These are phyloP conservation scores for Leptopterna dolabrata DNA, from an alignment of 2,888 invertebrate genomes.

Conservation along the genomic window DNA sequence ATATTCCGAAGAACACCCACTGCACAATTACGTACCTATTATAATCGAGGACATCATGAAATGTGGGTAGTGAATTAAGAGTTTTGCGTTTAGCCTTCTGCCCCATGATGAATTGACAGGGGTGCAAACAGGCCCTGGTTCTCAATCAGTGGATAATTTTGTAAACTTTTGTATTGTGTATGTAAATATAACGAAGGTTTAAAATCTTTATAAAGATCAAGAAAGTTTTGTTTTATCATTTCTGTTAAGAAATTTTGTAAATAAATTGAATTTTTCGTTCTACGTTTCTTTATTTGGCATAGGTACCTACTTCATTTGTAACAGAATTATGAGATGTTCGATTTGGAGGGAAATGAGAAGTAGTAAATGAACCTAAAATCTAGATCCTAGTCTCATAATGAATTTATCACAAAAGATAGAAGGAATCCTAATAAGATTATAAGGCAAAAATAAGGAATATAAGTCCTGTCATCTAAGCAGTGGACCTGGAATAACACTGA, in stretches of 20 bases:
- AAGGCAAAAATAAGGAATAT: too few species aligned
- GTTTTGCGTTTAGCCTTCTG: conserved; percentile 32
- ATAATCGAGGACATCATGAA: background rate
- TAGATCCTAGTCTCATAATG: too few species aligned
- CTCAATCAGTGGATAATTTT: background rate
- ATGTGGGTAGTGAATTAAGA: background rate
- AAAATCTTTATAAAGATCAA: conserved; percentile 3
- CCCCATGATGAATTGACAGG: background rate
- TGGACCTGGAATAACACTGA: too few species aligned
- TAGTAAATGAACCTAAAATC: too few species aligned
- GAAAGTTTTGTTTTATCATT: conserved; percentile 8
- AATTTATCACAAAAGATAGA: too few species aligned
- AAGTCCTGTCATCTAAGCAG: too few species aligned
- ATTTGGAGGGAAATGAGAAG: background rate
- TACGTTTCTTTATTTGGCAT: background rate
- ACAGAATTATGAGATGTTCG: background rate
- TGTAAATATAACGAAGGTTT: background rate
- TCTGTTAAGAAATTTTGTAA: conserved; percentile 14
- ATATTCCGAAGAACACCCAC: background rate
- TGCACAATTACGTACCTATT: background rate
- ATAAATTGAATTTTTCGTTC: conserved; percentile 18
- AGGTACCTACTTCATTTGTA: background rate
- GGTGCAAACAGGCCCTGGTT: background rate
- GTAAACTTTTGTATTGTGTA: conserved; percentile 42
- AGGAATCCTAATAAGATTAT: too few species aligned